Conservation (phyloP, 1,140 invertebrate species). For the Aporrectodea caliginosa region DNA sequence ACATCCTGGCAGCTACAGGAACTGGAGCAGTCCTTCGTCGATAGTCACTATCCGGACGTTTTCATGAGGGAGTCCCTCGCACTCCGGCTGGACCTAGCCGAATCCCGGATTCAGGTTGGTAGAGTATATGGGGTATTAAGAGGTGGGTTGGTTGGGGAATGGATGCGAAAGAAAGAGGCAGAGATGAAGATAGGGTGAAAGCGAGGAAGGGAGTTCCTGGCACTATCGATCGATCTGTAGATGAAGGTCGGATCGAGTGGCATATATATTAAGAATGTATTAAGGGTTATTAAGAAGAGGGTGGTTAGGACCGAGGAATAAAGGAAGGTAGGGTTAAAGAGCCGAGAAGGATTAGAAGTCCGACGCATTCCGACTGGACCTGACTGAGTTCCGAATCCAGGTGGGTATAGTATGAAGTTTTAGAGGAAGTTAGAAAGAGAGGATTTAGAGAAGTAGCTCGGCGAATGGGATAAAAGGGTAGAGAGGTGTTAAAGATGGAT, state of each 20-base stretch:
- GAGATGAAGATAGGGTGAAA: background rate
- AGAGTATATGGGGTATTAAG: background rate
- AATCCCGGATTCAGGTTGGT: conserved; percentile 49
- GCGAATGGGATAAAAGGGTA: too few species aligned
- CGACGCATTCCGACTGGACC: too few species aligned
- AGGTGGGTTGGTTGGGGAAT: background rate
- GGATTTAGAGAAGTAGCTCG: too few species aligned
- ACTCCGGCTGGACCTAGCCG: conserved; percentile 42
- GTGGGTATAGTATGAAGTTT: too few species aligned
- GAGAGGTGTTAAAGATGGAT: too few species aligned
- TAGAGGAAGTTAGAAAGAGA: too few species aligned
- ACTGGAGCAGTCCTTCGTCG: conserved; percentile 46
- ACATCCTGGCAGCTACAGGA: conserved; percentile 47
- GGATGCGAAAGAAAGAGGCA: background rate
- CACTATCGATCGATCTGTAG: background rate
- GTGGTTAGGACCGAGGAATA: too few species aligned
- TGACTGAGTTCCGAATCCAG: too few species aligned
- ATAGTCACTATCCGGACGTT: conserved; percentile 52
- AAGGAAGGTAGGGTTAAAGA: too few species aligned
- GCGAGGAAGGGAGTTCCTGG: background rate
- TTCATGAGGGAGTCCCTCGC: conserved; percentile 50
- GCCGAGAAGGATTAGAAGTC: too few species aligned
- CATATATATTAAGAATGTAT: background rate
- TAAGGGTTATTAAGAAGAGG: background rate
- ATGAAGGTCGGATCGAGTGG: too few species aligned